Percentiles rank a stretch among this genome's conserved stretches.
Evolutionary conservation across 2,797 vertebrate species (phyloP).

Genomic region (Sebastes kiyomatsui): DNA sequence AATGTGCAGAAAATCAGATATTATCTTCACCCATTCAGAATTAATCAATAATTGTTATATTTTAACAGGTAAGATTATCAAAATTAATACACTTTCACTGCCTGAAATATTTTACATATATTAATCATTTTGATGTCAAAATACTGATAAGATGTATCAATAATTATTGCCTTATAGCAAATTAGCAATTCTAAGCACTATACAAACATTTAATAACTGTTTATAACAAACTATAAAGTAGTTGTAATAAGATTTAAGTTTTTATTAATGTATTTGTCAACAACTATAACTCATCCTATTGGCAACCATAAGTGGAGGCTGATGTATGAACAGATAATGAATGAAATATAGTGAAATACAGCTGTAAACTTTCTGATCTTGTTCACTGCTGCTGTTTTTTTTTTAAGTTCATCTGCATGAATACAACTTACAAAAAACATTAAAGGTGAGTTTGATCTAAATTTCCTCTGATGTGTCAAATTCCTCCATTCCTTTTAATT

Average conservation of each 20-base stretch:
- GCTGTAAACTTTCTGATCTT: neutral
- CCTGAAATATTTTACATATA: neutral
- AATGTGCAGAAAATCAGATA: neutral
- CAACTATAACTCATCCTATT: neutral
- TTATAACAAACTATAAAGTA: neutral
- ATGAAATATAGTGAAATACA: neutral
- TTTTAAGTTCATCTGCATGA: neutral
- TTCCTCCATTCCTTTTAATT: constrained; percentile 35
- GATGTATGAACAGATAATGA: neutral
- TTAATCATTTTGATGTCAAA: neutral
- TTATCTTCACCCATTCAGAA: neutral
- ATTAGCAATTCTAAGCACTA: neutral
- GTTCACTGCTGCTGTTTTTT: neutral
- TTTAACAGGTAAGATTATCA: neutral
- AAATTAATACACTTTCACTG: neutral
- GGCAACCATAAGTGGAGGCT: neutral
- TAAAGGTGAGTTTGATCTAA: neutral
- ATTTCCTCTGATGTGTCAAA: constrained; percentile 22
- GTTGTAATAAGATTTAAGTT: neutral
- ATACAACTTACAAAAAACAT: neutral
- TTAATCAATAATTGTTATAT: neutral
- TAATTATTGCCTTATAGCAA: neutral
- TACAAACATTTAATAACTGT: neutral
- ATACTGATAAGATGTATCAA: neutral
- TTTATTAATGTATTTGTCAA: neutral